Evolutionary conservation across 2,113 vertebrate genomes (phyloP), one percentile per base, ranked within the genome.

Genomic region (Barbus barbus): DNA sequence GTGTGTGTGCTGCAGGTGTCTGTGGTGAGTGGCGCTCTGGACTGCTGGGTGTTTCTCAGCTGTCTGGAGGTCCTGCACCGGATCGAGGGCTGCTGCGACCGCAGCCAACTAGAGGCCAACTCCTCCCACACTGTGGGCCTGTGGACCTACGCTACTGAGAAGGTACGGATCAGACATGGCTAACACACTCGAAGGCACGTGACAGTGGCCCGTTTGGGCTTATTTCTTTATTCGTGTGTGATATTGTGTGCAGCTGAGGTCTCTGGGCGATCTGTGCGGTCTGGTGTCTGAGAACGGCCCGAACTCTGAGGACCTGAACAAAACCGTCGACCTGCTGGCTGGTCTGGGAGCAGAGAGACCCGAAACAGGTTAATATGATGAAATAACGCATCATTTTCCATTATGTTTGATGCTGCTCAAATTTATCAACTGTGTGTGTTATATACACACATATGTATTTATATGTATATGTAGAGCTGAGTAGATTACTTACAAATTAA

Each of bases 141-240:
- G 24, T 99, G 98, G 97, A 96, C 95, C 41, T 99, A 99, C 0
- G 97, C 98, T 33, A 98, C 96, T 0, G 98, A 98, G 86, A 99
- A 99, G 96, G 98, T 99, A 88, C 61, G 1, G 53, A 9, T n/a
- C 53, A 56, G 36, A 38, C 7, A n/a, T 3, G 20, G 20, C 20
- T 9, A 58, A 58, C 53, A 0, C 53, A 22, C 53, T 56, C 20
- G 20, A 56, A 9, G 20, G 20, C 22, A 9, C 1, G 8, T 58
- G 22, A 58, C 53, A 9, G 8, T 9, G 53, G 5, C 14, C 16
- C 18, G 16, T 51, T 48, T 48, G 46, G 46, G 46, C 4, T 5
- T 48, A n/a, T 58, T n/a, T n/a, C 22, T 58, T 56, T 7, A 56
- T 22, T 56, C 6, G 3, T 11, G 53, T 58, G 65, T 72, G 44